Conservation (phyloP, 2,888 invertebrate species). For the Gymnosoma rotundatum region DNA sequence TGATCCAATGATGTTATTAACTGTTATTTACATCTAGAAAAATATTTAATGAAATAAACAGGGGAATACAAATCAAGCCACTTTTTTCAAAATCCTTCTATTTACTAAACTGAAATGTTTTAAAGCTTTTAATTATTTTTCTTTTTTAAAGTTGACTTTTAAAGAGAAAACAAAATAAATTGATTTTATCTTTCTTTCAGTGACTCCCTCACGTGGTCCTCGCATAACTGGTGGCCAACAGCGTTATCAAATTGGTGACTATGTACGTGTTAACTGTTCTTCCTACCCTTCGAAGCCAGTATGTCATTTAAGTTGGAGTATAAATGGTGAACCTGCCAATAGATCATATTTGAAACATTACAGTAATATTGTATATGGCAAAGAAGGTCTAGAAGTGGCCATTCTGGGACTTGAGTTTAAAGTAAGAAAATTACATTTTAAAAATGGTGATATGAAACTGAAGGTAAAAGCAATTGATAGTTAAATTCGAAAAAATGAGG, state of each 20-base stretch:
- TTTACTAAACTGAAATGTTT: too few relatives aligned
- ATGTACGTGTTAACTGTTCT: slow-evolving; percentile 92
- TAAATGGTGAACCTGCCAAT: slow-evolving; percentile 91
- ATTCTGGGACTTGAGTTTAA: slow-evolving; percentile 90
- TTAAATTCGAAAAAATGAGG: background rate
- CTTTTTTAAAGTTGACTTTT: too few relatives aligned
- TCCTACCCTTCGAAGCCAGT: slow-evolving; percentile 93
- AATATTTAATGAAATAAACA: too few relatives aligned
- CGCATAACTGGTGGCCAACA: slow-evolving; percentile 90
- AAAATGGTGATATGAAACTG: slow-evolving; percentile 91
- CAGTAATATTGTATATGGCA: slow-evolving; percentile 83
- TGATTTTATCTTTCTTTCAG: slow-evolving; percentile 82
- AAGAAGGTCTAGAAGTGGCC: slow-evolving; percentile 88
- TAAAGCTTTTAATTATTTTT: too few relatives aligned
- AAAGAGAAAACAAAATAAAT: background rate
- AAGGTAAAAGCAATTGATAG: slow-evolving; percentile 83
- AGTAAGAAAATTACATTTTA: slow-evolving; percentile 90
- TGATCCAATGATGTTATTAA: too few relatives aligned
- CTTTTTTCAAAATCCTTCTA: too few relatives aligned
- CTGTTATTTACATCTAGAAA: too few relatives aligned
- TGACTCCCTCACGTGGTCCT: slow-evolving; percentile 90
- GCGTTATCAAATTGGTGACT: slow-evolving; percentile 91
- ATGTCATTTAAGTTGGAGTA: slow-evolving; percentile 92
- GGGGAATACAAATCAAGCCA: too few relatives aligned
- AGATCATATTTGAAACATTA: slow-evolving; percentile 83